These are phyloP conservation scores for Lepidurus arcticus DNA, from an alignment of 1,140 invertebrate genomes.

Conservation along the genomic window DNA sequence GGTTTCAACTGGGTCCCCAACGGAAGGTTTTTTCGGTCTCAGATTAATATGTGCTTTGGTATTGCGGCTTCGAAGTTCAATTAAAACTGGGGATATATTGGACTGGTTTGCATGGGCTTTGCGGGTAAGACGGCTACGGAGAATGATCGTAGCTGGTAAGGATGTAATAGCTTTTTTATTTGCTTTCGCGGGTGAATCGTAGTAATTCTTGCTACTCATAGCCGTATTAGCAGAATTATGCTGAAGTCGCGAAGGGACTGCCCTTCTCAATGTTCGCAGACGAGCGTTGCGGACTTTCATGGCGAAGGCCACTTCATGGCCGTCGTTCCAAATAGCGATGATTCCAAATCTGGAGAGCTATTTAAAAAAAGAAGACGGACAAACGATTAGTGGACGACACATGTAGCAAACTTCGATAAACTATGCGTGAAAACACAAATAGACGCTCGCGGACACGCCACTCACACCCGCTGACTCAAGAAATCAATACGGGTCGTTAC, in stretches of 20 bases:
- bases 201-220: conserved; percentile 9
- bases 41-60: not conserved
- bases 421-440: not conserved
- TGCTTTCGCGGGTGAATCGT: not conserved
- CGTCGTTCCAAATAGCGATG: not conserved
- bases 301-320: conserved; percentile 16
- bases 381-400: not conserved
- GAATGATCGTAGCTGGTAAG: not conserved
- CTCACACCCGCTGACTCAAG: not conserved
- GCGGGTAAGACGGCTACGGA: not conserved
- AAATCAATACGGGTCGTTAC: conserved; percentile 15
- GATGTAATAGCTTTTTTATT: conserved; percentile 5
- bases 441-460: not conserved
- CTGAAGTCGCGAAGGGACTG: conserved; percentile 6
- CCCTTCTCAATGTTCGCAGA: conserved; percentile 11
- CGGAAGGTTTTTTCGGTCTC: not conserved
- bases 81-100: not conserved
- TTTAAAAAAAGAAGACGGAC: not conserved
- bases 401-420: not conserved
- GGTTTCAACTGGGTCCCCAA: not conserved
- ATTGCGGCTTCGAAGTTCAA: not conserved
- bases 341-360: not conserved
- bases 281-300: conserved; percentile 12
- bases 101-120: not conserved
- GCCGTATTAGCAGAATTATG: conserved; percentile 1